Evolutionary conservation across 2,113 vertebrate species (phyloP), one percentile per base, ranked within the genome.

Genomic region (Vicugna pacos): DNA sequence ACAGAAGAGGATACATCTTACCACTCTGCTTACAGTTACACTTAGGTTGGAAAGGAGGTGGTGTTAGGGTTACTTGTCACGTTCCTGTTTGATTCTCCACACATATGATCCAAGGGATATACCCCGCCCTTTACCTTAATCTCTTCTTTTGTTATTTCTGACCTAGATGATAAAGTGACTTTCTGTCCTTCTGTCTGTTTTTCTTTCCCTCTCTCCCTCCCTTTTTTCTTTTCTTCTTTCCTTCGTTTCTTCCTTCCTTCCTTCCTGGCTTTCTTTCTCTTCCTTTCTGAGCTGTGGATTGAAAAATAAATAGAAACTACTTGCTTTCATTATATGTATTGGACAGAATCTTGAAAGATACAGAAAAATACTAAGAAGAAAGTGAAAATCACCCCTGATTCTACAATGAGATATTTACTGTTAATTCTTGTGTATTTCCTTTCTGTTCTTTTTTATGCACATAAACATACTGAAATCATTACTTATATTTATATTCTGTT

Each of bases 331-430:
- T 84, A 20, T 91, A 32, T 89, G 6, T 76, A 28, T 76, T 88
- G 26, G n/a, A 5, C 77, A 77, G 69, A 93, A 14, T 85, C 20
- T 93, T 96, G 20, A 70, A 89, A 48, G 16, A 91, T 46, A 65
- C 1, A 54, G 79, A 85, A 95, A 89, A 91, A 85, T 89, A 67
- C 48, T 76, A 76, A 82, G n/a, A 93, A 77, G 22, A 52, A 89
- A 73, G 28, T 76, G 46, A 46, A 94, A 52, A 19, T 17, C 11
- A 84, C 10, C 1, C 9, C 8, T 67, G 20, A 54, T n/a, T 58
- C 35, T 7, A 89, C 65, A 91, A 0, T 30, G 8, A 93, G 46
- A 52, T 72, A 54, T 30, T 70, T 86, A 48, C 38, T 77, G 1
- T 82, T 93, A 81, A 91, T 91, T 94, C 11, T 89, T 24, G 26